Percentiles rank a stretch among this genome's conserved stretches.
Evolutionary conservation across 1,140 invertebrate species (phyloP).

Genomic region (Dryas iulia): DNA sequence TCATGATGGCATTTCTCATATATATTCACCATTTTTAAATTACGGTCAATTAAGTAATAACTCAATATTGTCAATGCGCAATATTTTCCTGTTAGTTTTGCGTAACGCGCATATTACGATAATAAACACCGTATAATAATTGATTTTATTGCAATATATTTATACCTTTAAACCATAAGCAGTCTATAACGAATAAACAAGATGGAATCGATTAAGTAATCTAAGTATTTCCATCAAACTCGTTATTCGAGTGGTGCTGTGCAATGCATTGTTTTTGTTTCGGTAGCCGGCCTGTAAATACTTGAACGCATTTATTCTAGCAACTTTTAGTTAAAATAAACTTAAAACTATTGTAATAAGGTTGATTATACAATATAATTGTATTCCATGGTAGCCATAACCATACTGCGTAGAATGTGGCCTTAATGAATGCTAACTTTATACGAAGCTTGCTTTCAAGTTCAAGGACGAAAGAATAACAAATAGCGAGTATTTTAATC

Average conservation of each 20-base stretch:
- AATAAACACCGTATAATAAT: not conserved
- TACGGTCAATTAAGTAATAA: no score
- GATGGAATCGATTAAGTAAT: constrained; percentile 10
- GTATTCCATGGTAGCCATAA: constrained; percentile 2
- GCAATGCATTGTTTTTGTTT: constrained; percentile 18
- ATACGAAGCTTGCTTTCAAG: constrained; percentile 37
- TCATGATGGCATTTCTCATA: no score
- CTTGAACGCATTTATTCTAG: not conserved
- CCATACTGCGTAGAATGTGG: constrained; percentile 32
- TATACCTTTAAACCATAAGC: not conserved
- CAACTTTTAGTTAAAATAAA: not conserved
- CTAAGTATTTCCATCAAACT: not conserved
- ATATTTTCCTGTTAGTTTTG: not conserved
- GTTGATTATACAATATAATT: not conserved
- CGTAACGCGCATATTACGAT: not conserved
- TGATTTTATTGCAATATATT: no score
- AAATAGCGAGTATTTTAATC: not conserved
- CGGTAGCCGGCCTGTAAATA: constrained; percentile 3
- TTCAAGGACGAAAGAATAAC: constrained; percentile 36
- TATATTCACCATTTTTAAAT: no score
- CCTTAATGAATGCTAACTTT: constrained; percentile 30
- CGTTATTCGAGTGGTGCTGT: not conserved
- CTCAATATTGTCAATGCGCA: no score
- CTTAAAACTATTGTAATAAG: not conserved
- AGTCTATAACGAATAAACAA: not conserved